Conservation (phyloP, 1,140 invertebrate genomes). For the Helicoverpa armigera region DNA sequence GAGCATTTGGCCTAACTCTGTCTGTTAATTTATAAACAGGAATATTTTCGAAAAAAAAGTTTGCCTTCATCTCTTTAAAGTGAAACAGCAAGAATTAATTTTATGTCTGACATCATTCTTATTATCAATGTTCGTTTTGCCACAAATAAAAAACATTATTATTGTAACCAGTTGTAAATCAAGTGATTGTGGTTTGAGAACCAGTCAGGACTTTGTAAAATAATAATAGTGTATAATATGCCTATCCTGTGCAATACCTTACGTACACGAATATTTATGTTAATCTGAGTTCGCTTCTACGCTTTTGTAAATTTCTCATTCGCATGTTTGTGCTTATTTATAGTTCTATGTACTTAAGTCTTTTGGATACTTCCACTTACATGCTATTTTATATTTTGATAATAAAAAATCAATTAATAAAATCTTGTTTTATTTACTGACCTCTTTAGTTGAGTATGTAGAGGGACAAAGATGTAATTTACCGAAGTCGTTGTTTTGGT, state of each 20-base stretch:
- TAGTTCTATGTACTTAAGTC: constrained; percentile 1
- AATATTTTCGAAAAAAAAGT: too few species aligned
- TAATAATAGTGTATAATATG: neutral
- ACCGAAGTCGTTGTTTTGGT: too few species aligned
- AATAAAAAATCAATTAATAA: constrained; percentile 12
- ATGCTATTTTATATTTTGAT: constrained; percentile 33
- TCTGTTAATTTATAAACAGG: too few species aligned
- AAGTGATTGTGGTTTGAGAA: neutral
- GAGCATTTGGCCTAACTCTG: too few species aligned
- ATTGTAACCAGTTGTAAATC: neutral
- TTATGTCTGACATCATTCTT: neutral
- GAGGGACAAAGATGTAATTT: too few species aligned
- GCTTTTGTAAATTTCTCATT: constrained; percentile 34
- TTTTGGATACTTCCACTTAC: neutral
- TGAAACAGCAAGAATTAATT: neutral
- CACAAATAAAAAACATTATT: neutral
- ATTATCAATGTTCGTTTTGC: neutral
- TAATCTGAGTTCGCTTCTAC: neutral
- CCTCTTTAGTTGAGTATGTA: too few species aligned
- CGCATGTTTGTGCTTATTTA: constrained; percentile 17
- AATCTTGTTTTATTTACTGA: neutral
- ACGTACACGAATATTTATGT: neutral
- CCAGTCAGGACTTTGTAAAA: neutral
- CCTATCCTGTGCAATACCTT: neutral
- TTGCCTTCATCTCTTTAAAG: too few species aligned